Evolutionary conservation across 2,113 vertebrate genomes (phyloP), one percentile per base, ranked within the genome.

Genomic region (Oncorhynchus kisutch): DNA sequence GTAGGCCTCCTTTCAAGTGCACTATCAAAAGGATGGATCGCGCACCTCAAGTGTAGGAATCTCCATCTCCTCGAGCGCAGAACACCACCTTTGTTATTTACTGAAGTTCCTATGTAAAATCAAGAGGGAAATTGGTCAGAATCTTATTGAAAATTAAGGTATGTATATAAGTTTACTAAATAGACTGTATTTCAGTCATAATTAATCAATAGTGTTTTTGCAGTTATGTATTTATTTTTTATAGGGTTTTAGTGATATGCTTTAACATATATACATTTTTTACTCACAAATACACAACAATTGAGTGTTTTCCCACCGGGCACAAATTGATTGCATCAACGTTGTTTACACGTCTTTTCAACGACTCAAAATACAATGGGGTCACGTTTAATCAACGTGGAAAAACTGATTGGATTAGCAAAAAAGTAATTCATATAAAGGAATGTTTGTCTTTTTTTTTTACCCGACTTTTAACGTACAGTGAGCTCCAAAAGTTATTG

Each of bases 21-120:
- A 18, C 48, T 45, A 45, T 34, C 16, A 24, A 27, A 24, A 59
- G 3, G 78, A 72, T 77, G 67, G 70, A 78, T 73, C 76, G 67
- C 79, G 77, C 24, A 76, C 27, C 71, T 75, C 57, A 22, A 62
- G 13, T 62, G 70, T 80, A 72, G 68, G 78, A 62, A 62, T 22
- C 59, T 62, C 31, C 29, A 18, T 54, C 51, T 54, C 51, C 51
- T 16, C 5, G 16, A 18, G 51, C 16, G 51, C 51, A 16, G n/a
- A 62, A 22, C 59, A 8, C 59, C 59, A 62, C 5, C 5, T 0
- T 18, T 54, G 59, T 60, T 62, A 7, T 16, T 62, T 20, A 7
- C 20, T 45, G 39, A 45, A 11, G 39, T 45, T 45, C 9, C 39
- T 57, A 57, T 18, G 20, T 57, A 7, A 57, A 20, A 20, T 57